These are phyloP conservation scores for Cryptocheilus praepositus DNA, from an alignment of 2,888 invertebrate genomes.

Conservation along the genomic window DNA sequence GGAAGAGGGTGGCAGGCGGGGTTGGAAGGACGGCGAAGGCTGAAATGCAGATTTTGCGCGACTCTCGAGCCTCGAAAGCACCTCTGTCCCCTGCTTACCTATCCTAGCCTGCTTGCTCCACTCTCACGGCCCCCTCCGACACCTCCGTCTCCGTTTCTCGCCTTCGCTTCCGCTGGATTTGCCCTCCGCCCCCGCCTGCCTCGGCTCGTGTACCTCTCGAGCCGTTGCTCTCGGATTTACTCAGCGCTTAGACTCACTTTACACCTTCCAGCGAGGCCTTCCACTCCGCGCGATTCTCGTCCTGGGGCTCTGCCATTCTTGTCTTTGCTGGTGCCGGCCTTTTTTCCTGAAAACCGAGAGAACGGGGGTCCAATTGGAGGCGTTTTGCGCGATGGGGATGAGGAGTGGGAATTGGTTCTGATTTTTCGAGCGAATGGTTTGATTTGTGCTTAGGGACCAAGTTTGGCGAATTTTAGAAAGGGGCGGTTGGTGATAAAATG, in stretches of 20 bases:
- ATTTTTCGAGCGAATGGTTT: no score
- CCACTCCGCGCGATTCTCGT: no score
- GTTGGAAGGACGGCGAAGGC: conserved; percentile 57
- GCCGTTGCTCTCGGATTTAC: conserved; percentile 50
- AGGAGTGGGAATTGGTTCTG: no score
- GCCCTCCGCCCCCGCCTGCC: conserved; percentile 73
- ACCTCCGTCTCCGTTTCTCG: conserved; percentile 34
- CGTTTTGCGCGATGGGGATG: background rate
- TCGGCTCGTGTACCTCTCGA: conserved; percentile 60
- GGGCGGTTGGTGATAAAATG: no score
- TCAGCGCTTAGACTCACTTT: conserved; percentile 58
- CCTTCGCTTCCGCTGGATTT: conserved; percentile 31
- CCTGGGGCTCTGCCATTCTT: no score
- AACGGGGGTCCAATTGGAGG: background rate
- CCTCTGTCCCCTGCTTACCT: conserved; percentile 52
- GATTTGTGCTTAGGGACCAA: no score
- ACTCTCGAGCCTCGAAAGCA: conserved; percentile 67
- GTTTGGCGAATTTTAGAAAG: no score
- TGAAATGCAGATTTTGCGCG: conserved; percentile 75
- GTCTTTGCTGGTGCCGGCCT: background rate
- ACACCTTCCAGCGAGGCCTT: conserved; percentile 33
- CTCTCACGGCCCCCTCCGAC: background rate
- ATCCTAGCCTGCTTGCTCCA: conserved; percentile 37
- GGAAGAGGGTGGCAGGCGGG: conserved; percentile 39
- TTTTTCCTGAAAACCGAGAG: background rate